These are phyloP conservation scores for Sturnus vulgaris DNA, from an alignment of 2,113 vertebrate genomes.

Conservation along the genomic window DNA sequence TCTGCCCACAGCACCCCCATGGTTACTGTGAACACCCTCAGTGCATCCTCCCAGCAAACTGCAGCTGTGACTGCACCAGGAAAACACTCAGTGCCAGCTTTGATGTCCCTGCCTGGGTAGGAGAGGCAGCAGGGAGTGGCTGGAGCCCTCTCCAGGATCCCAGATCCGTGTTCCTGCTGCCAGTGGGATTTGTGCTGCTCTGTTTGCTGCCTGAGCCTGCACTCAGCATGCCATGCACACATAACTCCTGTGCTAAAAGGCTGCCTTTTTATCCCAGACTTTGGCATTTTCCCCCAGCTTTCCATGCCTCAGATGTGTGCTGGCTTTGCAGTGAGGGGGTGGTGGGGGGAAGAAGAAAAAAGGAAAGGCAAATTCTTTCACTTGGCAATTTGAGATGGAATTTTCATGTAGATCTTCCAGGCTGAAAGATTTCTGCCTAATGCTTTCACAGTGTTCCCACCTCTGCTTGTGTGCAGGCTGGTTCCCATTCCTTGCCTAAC, in stretches of 20 bases:
- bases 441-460: background rate
- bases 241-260: background rate
- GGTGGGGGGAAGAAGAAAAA: rapidly evolving
- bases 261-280: background rate
- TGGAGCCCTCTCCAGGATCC: background rate
- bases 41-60: background rate
- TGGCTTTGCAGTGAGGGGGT: background rate
- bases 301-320: background rate
- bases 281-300: background rate
- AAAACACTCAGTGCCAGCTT: background rate
- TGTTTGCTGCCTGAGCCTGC: rapidly evolving
- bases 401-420: background rate
- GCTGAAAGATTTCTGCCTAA: background rate
- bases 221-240: background rate
- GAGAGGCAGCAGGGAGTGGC: background rate
- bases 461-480: background rate
- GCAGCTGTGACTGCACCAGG: background rate
- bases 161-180: rapidly evolving
- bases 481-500: background rate
- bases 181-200: rapidly evolving
- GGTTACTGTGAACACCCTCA: background rate
- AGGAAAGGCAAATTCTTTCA: background rate
- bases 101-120: rapidly evolving
- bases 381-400: background rate
- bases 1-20: background rate